Evolutionary conservation across 2,113 vertebrate genomes (phyloP).

Genomic region (Polypterus bichir): DNA sequence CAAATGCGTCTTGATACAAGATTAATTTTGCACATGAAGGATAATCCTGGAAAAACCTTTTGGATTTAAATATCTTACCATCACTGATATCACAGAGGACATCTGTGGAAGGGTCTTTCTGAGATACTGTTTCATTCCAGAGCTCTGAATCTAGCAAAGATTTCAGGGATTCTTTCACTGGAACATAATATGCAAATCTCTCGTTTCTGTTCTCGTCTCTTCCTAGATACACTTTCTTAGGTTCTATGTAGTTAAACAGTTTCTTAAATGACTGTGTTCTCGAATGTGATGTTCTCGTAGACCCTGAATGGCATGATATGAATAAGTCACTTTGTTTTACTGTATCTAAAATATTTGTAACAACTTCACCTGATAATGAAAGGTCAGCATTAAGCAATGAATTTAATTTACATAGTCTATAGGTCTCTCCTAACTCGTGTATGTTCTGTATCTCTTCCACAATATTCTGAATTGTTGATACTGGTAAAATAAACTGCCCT

Average conservation of each 20-base stretch:
- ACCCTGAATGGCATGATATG: slow-evolving; percentile 14
- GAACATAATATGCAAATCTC: slow-evolving; percentile 25
- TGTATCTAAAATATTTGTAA: slow-evolving; percentile 17
- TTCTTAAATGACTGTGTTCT: slow-evolving; percentile 1
- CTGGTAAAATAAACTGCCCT: slow-evolving; percentile 24
- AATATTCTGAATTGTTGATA: slow-evolving; percentile 28
- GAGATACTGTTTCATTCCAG: no score
- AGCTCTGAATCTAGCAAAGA: slow-evolving; percentile 18
- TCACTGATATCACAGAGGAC: no score
- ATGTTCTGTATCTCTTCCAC: slow-evolving; percentile 25
- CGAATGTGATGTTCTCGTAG: slow-evolving; percentile 15
- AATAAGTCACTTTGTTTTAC: slow-evolving; percentile 22
- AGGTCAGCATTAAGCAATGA: slow-evolving; percentile 17
- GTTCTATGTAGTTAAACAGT: slow-evolving; percentile 2
- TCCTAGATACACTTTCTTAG: slow-evolving; percentile 14
- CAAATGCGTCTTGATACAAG: no score
- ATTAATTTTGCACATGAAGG: no score
- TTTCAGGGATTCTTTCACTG: slow-evolving; percentile 19
- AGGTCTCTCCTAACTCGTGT: slow-evolving; percentile 23
- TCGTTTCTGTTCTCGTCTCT: not conserved
- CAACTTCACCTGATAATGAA: slow-evolving; percentile 20
- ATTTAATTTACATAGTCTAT: slow-evolving; percentile 20
- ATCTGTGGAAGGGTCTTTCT: no score
- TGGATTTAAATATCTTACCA: no score
- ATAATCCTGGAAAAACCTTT: no score